These are phyloP conservation scores for Melanostoma mellinum DNA, from an alignment of 2,888 invertebrate species.

Conservation along the genomic window DNA sequence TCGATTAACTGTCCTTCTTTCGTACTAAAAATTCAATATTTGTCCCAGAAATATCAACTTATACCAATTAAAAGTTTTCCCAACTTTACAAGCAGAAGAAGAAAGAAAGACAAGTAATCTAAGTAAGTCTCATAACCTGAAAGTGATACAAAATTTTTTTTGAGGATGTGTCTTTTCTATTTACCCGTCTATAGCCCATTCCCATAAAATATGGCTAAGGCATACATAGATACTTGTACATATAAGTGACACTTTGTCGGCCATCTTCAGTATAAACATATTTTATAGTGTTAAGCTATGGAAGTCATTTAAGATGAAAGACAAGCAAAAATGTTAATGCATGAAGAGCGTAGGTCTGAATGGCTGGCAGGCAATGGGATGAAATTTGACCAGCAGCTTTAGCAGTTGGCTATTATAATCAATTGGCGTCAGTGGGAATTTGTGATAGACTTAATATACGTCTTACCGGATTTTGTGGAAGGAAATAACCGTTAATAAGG, in stretches of 20 bases:
- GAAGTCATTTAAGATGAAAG: slow-evolving; percentile 54
- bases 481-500: no score
- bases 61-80: slow-evolving; percentile 59
- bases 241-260: slow-evolving; percentile 64
- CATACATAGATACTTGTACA: slow-evolving; percentile 26
- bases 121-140: slow-evolving; percentile 19
- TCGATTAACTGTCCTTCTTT: slow-evolving; percentile 16
- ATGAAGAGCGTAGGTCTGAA: no score
- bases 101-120: neutral
- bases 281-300: slow-evolving; percentile 59
- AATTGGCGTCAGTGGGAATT: slow-evolving; percentile 56
- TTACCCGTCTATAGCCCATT: slow-evolving; percentile 21
- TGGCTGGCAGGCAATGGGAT: neutral
- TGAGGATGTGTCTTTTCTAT: slow-evolving; percentile 13
- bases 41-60: slow-evolving; percentile 46
- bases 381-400: slow-evolving; percentile 29
- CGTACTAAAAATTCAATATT: neutral
- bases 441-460: slow-evolving; percentile 34
- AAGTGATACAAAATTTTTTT: slow-evolving; percentile 37
- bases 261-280: slow-evolving; percentile 56
- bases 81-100: slow-evolving; percentile 7
- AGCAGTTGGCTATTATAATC: slow-evolving; percentile 56
- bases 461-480: no score
- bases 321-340: neutral
- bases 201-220: neutral